phyloP scores from a whole-genome alignment of 2,888 invertebrate species.

The Drosophila meridionalis region DNA sequence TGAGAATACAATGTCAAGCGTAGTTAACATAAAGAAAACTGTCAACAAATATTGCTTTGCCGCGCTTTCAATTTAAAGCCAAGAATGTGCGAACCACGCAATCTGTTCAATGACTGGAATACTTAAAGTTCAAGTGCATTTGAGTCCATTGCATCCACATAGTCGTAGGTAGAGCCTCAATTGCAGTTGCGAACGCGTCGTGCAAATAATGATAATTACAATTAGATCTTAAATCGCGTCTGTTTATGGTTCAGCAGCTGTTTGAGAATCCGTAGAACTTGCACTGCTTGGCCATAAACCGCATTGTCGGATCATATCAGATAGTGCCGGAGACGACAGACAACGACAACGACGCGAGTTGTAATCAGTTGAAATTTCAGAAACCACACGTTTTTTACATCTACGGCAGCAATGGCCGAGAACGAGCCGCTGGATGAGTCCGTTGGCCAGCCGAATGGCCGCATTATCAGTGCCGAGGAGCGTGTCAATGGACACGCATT shows the following conservation, averaged over 20 bases:
- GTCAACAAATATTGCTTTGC: background rate
- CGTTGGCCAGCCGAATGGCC: constrained; percentile 64
- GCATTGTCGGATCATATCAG: constrained; percentile 26
- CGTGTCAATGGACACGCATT: constrained; percentile 54
- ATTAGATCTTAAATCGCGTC: constrained; percentile 16
- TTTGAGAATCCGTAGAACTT: constrained; percentile 14
- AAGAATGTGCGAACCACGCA: constrained; percentile 1
- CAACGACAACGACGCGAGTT: constrained; percentile 1
- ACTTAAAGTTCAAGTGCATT: constrained; percentile 8
- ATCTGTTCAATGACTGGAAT: background rate
- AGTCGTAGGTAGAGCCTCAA: constrained; percentile 6
- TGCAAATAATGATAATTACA: constrained; percentile 29
- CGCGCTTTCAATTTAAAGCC: background rate
- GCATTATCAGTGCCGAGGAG: constrained; percentile 63
- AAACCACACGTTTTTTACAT: constrained; percentile 28
- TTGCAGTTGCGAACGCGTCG: constrained; percentile 7
- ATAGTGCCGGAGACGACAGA: background rate
- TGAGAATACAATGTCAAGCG: background rate
- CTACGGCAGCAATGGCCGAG: constrained; percentile 72
- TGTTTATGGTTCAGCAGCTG: constrained; percentile 6
- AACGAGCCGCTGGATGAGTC: constrained; percentile 77
- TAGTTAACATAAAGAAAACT: background rate
- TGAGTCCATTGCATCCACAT: background rate
- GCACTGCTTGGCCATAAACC: constrained; percentile 18
- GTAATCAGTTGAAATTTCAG: constrained; percentile 54